Percentiles rank a stretch among this genome's conserved stretches.
phyloP scores from a whole-genome alignment of 2,797 vertebrate species.

The Pempheris klunzingeri region DNA sequence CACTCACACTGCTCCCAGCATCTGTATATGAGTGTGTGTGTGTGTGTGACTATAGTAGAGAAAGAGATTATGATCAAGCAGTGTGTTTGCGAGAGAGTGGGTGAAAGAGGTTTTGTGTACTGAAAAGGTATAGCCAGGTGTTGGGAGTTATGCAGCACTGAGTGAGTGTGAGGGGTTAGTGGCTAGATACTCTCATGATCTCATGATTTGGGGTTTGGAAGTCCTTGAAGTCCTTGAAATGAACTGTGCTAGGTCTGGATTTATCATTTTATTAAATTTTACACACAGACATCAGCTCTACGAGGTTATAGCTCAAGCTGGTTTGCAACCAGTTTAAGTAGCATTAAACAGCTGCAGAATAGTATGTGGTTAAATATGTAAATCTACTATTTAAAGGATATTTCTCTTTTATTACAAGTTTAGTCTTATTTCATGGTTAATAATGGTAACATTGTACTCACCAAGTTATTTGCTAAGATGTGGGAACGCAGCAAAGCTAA shows the following conservation, averaged over 20 bases:
- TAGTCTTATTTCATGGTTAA: neutral
- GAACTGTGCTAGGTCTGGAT: neutral
- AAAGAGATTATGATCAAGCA: constrained; percentile 79
- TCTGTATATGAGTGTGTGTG: constrained; percentile 53
- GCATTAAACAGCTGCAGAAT: neutral
- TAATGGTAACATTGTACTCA: neutral
- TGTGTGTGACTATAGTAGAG: constrained; percentile 37
- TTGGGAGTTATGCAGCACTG: constrained; percentile 42
- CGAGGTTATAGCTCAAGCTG: neutral
- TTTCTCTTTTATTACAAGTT: neutral
- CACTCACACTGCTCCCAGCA: constrained; percentile 67
- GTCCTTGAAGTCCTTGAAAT: constrained; percentile 9
- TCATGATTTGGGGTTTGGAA: constrained; percentile 37
- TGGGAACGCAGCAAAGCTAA: neutral
- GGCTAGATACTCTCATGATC: constrained; percentile 22
- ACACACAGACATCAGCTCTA: neutral
- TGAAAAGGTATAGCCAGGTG: constrained; percentile 56
- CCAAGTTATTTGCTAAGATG: neutral
- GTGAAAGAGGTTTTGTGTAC: constrained; percentile 76
- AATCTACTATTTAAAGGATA: constrained; percentile 2
- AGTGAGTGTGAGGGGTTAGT: constrained; percentile 15
- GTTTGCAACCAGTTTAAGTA: neutral
- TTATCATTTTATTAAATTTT: neutral
- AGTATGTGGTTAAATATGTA: neutral
- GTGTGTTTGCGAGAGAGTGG: constrained; percentile 67